Evolutionary conservation across 1,140 invertebrate genomes (phyloP).

Genomic region (Eumeta japonica): DNA sequence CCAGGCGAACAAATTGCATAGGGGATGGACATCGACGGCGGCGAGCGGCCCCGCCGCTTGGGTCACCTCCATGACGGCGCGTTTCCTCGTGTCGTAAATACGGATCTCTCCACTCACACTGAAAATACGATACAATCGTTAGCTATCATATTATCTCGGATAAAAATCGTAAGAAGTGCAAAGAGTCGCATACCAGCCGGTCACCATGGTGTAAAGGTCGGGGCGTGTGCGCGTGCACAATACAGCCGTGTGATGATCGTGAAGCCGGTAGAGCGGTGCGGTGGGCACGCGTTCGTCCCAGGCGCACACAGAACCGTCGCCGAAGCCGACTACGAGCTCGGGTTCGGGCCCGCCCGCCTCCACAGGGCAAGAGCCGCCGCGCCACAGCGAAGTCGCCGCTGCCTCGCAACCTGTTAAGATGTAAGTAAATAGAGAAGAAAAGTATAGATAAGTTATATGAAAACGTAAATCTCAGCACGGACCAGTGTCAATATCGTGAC

Average conservation of each 20-base stretch:
- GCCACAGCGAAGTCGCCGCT: slow-evolving; percentile 23
- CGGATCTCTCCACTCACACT: slow-evolving; percentile 74
- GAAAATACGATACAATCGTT: no score
- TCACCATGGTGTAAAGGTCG: slow-evolving; percentile 26
- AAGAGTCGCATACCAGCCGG: slow-evolving; percentile 30
- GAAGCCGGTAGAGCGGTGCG: slow-evolving; percentile 6
- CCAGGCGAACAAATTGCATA: slow-evolving; percentile 81
- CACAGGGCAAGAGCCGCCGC: slow-evolving; percentile 7
- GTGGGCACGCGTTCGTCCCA: slow-evolving; percentile 44
- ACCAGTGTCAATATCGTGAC: slow-evolving; percentile 78
- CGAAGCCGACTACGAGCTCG: slow-evolving; percentile 45
- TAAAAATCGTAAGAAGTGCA: background rate
- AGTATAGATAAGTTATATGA: background rate
- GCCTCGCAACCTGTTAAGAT: slow-evolving; percentile 20
- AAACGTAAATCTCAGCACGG: background rate
- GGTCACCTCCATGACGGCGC: slow-evolving; percentile 62
- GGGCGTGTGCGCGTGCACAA: slow-evolving; percentile 28
- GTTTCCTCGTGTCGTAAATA: slow-evolving; percentile 78
- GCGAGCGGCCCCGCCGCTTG: slow-evolving; percentile 71
- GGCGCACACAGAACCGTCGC: slow-evolving; percentile 52
- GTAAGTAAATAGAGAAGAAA: background rate
- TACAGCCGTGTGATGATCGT: slow-evolving; percentile 23
- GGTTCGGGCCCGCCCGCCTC: slow-evolving; percentile 2
- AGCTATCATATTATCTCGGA: background rate
- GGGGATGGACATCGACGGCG: slow-evolving; percentile 78